Conservation (phyloP, 2,888 invertebrate genomes). For the Aleiodes testaceus region DNA sequence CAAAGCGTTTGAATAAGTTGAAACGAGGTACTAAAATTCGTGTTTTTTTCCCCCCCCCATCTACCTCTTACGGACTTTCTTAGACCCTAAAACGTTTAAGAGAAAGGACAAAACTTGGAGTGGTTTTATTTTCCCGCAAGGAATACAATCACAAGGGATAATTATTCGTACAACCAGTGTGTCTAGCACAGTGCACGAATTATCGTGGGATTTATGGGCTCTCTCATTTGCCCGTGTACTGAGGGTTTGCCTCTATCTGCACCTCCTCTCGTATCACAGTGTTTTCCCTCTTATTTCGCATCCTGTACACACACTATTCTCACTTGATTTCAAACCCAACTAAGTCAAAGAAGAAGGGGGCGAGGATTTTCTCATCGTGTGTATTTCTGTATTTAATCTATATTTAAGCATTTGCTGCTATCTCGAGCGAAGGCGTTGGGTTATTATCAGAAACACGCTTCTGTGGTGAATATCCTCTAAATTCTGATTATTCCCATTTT, state of each 20-base stretch:
- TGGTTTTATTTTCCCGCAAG: conserved; percentile 46
- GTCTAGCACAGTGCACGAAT: conserved; percentile 56
- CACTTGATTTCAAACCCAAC: conserved; percentile 2
- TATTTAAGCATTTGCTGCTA: conserved; percentile 58
- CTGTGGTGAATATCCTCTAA: conserved; percentile 60
- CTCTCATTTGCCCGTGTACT: conserved; percentile 48
- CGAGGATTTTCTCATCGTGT: conserved; percentile 43
- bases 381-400: conserved; percentile 56
- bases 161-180: conserved; percentile 56
- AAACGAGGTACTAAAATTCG: conserved; percentile 5
- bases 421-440: conserved; percentile 49
- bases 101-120: conserved; percentile 34
- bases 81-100: conserved; percentile 38
- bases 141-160: conserved; percentile 46
- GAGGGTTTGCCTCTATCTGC: conserved; percentile 43
- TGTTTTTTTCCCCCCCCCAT: not conserved
- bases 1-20: conserved; percentile 9
- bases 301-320: conserved; percentile 29
- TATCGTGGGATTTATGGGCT: conserved; percentile 56
- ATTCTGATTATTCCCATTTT: conserved; percentile 41
- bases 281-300: conserved; percentile 23
- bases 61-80: no score
- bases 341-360: not conserved
- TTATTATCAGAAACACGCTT: conserved; percentile 60
- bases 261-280: conserved; percentile 38